Conservation (phyloP, 2,888 invertebrate species). For the Microplitis deprimator region DNA sequence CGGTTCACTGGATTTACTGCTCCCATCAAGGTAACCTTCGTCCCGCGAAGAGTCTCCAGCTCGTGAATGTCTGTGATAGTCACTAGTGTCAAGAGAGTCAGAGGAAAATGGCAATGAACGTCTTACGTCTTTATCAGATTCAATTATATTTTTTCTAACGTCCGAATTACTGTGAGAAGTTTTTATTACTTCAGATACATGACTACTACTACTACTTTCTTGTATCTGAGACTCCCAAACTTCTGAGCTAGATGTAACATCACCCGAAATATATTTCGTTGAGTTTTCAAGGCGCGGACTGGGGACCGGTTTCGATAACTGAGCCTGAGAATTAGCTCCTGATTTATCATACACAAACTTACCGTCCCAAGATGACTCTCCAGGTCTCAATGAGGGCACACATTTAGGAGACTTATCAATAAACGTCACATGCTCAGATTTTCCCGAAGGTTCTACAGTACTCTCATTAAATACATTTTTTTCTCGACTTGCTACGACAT, state of each 20-base stretch:
- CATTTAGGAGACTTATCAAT: conserved; percentile 39
- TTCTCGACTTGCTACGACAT: conserved; percentile 53
- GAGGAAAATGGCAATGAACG: conserved; percentile 6
- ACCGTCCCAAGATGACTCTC: conserved; percentile 73
- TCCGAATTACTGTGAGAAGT: conserved; percentile 38
- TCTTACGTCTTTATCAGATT: conserved; percentile 2
- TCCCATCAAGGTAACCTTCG: conserved; percentile 69
- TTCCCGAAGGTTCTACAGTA: conserved; percentile 48
- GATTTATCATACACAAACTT: conserved; percentile 68
- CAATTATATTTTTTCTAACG: conserved; percentile 29
- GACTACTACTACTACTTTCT: conserved; percentile 54
- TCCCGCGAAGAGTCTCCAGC: conserved; percentile 70
- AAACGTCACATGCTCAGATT: conserved; percentile 43
- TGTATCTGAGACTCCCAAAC: conserved; percentile 51
- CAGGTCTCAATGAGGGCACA: conserved; percentile 58
- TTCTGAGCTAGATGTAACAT: conserved; percentile 37
- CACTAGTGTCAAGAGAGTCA: conserved; percentile 31
- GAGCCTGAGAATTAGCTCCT: neutral
- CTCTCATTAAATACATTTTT: conserved; percentile 58
- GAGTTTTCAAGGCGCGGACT: neutral
- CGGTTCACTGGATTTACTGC: conserved; percentile 50
- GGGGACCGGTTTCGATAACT: neutral
- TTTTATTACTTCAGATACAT: conserved; percentile 51
- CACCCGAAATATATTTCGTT: conserved; percentile 29
- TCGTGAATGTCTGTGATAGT: conserved; percentile 29